Evolutionary conservation across 2,113 vertebrate species (phyloP), one percentile per base, ranked within the genome.

Genomic region (Leucosticte australis): DNA sequence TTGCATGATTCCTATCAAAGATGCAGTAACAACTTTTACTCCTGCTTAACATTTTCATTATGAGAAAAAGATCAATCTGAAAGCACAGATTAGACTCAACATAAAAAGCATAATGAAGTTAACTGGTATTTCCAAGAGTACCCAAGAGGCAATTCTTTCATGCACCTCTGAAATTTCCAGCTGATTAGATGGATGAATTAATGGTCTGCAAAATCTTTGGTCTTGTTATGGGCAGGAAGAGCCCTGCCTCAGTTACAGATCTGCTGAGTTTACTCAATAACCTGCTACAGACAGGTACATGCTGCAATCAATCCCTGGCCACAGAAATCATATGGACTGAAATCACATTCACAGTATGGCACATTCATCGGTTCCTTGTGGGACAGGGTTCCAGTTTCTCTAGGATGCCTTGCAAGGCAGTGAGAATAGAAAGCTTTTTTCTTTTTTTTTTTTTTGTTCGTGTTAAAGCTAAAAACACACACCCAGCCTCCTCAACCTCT

Each of bases 81-180:
- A 96, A 90, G 71, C 31, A 78, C 13, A 67, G 30, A 78, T 77
- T 47, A 75, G 28, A 60, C 37, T 73, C 53, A 64, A 76, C 46
- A 71, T 49, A 85, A 86, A 88, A 93, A 85, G 73, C 63, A 18
- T 79, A 77, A 80, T 41, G 64, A 88, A 83, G 33, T 74, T 82
- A 78, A 87, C 57, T 69, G 65, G 37, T 71, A 79, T 79, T 95
- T 95, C 57, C 70, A 92, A 94, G 59, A 44, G 39, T 89, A 69
- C 84, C 92, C 82, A 91, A 74, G 82, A 90, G 67, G 33, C 47
- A 92, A 47, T 67, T 83, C 35, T 90, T 76, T 76, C 47, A 88
- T 52, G n/a, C 65, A 88, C 71, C 83, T 87, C 39, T 79, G 69
- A 90, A 93, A 79, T 46, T 89, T 90, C 52, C 56, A 90, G 64